Base-by-base conservation (phyloP, 2,888 invertebrate genomes). In the Nemapogon koenigi region DNA sequence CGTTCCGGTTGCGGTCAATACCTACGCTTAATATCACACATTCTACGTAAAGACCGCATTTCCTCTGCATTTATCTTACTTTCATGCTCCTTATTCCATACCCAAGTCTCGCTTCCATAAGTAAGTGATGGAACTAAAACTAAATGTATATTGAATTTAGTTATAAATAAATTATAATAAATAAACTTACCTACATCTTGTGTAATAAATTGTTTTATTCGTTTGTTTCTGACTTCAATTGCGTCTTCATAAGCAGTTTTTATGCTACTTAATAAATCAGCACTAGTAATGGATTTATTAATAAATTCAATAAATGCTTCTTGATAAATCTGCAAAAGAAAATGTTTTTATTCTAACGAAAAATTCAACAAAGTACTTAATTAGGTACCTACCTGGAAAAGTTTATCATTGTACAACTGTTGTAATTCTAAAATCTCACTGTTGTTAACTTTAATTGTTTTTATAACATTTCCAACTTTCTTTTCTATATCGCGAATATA, bases 181-280 rank as follows among this genome's bases (percentile, higher is more conserved):
- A 13, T 13, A 11, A 3, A 14, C 3, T 15, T 36, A 65, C 75
- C 64, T 55, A 78, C 76, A 46, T 78, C 72, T 51, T 73, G 72
- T 28, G 51, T 57, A 18, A 64, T 61, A 35, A 59, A 71, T 46
- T 68, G 69, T 14, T 56, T 43, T 44, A 80, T 68, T 33, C 73
- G 59, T 45, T 70, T 53, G 52, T 80, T 55, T 45, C 79, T 55
- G 36, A 73, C 50, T 14, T 46, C 37, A 35, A 81, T 42, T 11
- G 76, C 55, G 39, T 58, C 54, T 43, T 80, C 76, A 41, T 79
- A 81, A 0, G 72, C 63, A 38, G 48, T 50, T 53, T 67, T 75
- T 16, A 80, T 69, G 40, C 65, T 52, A 19, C 32, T 45, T 1
- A 81, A 50, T 27, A 78, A 50, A 19, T 50, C 52, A 14, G 72